Evolutionary conservation across 1,140 invertebrate genomes (phyloP).

Genomic region (Grapholita molesta): DNA sequence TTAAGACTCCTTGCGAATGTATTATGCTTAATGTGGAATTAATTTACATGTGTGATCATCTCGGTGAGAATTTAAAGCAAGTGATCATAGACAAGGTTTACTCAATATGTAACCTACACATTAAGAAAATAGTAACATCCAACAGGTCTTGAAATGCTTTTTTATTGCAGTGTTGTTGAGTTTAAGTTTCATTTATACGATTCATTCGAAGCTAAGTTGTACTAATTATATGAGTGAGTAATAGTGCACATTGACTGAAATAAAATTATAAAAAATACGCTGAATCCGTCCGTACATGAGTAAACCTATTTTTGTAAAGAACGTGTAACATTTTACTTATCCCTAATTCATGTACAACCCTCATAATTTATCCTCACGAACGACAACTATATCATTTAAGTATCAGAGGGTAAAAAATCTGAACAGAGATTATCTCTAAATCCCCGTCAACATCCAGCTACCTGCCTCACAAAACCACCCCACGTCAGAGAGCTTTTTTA

Average conservation of each 20-base stretch:
- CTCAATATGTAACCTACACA: too few relatives aligned
- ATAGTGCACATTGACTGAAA: background rate
- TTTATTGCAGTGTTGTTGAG: too few relatives aligned
- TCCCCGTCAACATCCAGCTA: background rate
- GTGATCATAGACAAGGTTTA: too few relatives aligned
- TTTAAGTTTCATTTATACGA: too few relatives aligned
- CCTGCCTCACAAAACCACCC: background rate
- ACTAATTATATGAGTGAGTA: too few relatives aligned
- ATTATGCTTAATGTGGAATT: background rate
- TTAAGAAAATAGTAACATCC: too few relatives aligned
- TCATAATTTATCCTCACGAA: background rate
- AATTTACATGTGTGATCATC: background rate
- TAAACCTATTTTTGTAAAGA: background rate
- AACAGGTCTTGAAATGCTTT: too few relatives aligned
- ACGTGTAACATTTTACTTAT: background rate
- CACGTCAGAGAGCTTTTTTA: background rate
- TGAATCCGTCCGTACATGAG: background rate
- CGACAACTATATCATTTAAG: background rate
- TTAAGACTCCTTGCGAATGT: background rate
- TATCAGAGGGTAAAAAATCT: conserved; percentile 1
- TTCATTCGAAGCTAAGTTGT: too few relatives aligned
- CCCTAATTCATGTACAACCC: background rate
- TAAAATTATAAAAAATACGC: background rate
- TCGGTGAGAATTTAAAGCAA: background rate
- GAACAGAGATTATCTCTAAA: background rate